phyloP scores from a whole-genome alignment of 2,888 invertebrate genomes.

The Colletes collaris region DNA sequence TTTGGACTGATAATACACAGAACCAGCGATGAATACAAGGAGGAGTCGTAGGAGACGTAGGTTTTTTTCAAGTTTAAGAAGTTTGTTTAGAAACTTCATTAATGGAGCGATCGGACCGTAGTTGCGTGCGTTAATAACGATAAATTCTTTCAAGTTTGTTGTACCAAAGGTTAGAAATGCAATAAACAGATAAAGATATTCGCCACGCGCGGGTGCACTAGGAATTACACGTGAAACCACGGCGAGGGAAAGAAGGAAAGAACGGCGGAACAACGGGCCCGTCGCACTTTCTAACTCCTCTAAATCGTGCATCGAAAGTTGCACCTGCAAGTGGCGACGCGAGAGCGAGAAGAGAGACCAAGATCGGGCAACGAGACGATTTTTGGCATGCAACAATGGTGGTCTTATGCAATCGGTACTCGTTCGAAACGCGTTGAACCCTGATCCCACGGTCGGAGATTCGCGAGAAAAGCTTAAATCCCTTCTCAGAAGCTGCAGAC shows the following conservation, averaged over 20 bases:
- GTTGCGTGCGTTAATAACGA: no score
- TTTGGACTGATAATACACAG: no score
- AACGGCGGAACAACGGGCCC: constrained; percentile 32
- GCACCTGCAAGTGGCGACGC: constrained; percentile 21
- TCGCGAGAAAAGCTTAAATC: constrained; percentile 36
- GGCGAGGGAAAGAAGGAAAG: constrained; percentile 27
- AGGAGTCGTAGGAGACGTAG: no score
- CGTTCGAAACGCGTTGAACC: constrained; percentile 19
- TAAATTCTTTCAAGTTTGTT: no score
- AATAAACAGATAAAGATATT: no score
- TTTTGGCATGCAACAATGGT: constrained; percentile 20
- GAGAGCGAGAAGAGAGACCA: constrained; percentile 1
- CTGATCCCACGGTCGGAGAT: constrained; percentile 28
- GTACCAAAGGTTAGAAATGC: no score
- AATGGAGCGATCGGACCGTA: no score
- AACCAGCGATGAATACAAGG: no score
- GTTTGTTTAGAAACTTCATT: no score
- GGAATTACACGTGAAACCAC: constrained; percentile 16
- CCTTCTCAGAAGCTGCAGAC: background rate
- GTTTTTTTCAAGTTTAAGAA: no score
- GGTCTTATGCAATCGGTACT: constrained; percentile 28
- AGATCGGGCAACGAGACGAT: background rate
- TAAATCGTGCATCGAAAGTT: constrained; percentile 40
- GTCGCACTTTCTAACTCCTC: constrained; percentile 61
- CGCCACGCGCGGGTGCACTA: no score